Base-by-base conservation (phyloP, 2,888 invertebrate genomes). In the Falcaria lacertinaria region DNA sequence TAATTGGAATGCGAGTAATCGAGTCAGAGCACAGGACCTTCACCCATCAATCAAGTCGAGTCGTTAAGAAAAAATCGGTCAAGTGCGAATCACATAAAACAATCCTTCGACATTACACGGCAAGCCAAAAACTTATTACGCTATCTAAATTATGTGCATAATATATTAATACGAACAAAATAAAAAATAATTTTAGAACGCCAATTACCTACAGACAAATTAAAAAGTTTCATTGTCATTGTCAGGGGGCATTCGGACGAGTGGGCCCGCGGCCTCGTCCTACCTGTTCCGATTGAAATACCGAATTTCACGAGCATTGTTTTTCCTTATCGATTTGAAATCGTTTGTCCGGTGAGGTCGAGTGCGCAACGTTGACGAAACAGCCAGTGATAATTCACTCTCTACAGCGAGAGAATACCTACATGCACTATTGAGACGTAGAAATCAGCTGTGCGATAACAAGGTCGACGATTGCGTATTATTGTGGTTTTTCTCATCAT, bases 251-350 rank as follows among this genome's bases (percentile, higher is more conserved):
- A 41, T 43, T 43, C 48, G 45, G 44, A 45, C 48, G 41, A 41
- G 37, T 48, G 56, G 52, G 48, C 50, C 48, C 43, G 53, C 52
- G 67, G 59, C 74, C 74, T 73, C 58, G 67, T 56, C 47, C 46
- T 50, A 28, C 52, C n/a, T 52, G 48, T 8, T 50, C 55, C 63
- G 65, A 62, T 66, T 58, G 54, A 59, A 66, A 64, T 68, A 62
- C 62, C 57, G 69, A 72, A 64, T 61, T 60, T 22, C 13, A 35
- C 16, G 13, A 15, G 6, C 33, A 61, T 69, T 70, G 68, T 71
- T 78, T 76, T 76, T 75, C 75, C 71, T 74, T 60, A 57, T 64
- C 64, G 54, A 74, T 75, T 76, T 62, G 66, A 76, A 79, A 76
- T 69, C 73, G 57, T 52, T 46, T 57, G 52, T 54, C 47, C 47